Evolutionary conservation across 1,140 invertebrate genomes (phyloP).

Genomic region (Leptinotarsa lineolata): DNA sequence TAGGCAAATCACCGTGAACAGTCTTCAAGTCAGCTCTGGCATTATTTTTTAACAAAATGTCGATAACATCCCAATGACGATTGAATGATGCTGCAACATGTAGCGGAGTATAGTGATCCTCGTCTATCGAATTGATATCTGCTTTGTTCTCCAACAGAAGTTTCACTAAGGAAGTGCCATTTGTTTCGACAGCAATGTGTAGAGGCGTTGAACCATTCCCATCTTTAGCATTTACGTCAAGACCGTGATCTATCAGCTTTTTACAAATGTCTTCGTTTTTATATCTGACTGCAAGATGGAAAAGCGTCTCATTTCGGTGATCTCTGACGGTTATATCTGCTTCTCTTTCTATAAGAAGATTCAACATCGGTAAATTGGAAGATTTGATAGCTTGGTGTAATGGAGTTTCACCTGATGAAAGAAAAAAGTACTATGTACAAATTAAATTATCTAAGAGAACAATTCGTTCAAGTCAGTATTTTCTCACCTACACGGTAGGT

Average conservation of each 20-base stretch:
- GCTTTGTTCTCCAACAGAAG: slow-evolving; percentile 36
- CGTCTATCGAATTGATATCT: slow-evolving; percentile 34
- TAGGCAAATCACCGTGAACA: slow-evolving; percentile 40
- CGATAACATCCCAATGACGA: slow-evolving; percentile 26
- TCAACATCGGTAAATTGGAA: slow-evolving; percentile 11
- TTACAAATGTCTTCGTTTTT: slow-evolving; percentile 26
- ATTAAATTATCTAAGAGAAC: too few relatives aligned
- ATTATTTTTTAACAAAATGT: slow-evolving; percentile 31
- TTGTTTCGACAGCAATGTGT: slow-evolving; percentile 35
- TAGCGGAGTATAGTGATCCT: slow-evolving; percentile 41
- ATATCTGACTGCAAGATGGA: slow-evolving; percentile 34
- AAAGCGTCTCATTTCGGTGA: slow-evolving; percentile 25
- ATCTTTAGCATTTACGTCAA: slow-evolving; percentile 34
- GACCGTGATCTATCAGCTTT: slow-evolving; percentile 23
- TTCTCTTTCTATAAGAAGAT: slow-evolving; percentile 22
- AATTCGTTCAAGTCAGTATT: too few relatives aligned
- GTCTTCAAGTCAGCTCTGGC: slow-evolving; percentile 25
- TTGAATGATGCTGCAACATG: slow-evolving; percentile 37
- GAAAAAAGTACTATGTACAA: too few relatives aligned
- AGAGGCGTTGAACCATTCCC: slow-evolving; percentile 33
- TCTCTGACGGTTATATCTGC: slow-evolving; percentile 20
- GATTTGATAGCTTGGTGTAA: slow-evolving; percentile 29
- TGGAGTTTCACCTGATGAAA: slow-evolving; percentile 24
- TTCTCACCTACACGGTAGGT: too few relatives aligned
- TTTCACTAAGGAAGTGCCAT: slow-evolving; percentile 26